A percentile compares a stretch with the other conserved stretches of the same genome.
Conservation (phyloP, 1,140 invertebrate species). For the Stenopsyche tienmushanensis region DNA sequence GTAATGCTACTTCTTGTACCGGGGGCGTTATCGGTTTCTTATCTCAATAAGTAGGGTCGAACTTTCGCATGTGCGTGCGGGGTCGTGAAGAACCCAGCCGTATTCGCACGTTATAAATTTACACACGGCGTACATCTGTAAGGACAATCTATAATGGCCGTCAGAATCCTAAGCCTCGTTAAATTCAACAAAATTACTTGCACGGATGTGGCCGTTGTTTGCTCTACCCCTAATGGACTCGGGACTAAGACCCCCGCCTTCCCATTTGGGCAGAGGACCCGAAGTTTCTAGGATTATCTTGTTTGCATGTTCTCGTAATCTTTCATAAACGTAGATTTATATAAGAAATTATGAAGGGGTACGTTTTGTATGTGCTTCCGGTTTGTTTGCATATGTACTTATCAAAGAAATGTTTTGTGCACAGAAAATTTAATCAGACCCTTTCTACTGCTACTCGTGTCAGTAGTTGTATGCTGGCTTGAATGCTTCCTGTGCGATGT, state of each 20-base stretch:
- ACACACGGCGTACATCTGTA: slow-evolving; percentile 7
- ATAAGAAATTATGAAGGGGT: slow-evolving; percentile 31
- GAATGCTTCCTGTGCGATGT: too few species aligned
- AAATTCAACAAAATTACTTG: slow-evolving; percentile 13
- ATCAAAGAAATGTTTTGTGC: background rate
- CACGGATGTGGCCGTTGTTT: slow-evolving; percentile 13
- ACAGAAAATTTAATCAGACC: background rate
- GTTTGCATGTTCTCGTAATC: slow-evolving; percentile 35
- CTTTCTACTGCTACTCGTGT: too few species aligned
- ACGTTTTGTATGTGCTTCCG: slow-evolving; percentile 15
- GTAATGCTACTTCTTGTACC: too few species aligned
- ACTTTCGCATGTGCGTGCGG: background rate
- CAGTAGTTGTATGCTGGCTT: too few species aligned
- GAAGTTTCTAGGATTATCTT: slow-evolving; percentile 35
- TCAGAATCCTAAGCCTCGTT: background rate
- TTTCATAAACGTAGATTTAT: slow-evolving; percentile 36
- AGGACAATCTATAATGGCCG: slow-evolving; percentile 8
- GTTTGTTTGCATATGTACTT: slow-evolving; percentile 19
- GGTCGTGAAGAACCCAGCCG: background rate
- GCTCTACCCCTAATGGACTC: slow-evolving; percentile 25
- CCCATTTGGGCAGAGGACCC: slow-evolving; percentile 2
- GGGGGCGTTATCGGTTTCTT: slow-evolving; percentile 18
- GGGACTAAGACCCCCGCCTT: background rate
- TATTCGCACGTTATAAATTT: too few species aligned
- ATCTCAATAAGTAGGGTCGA: slow-evolving; percentile 9